Base-by-base conservation (phyloP, 2,888 invertebrate species). In the Leptinotarsa tumamoca region DNA sequence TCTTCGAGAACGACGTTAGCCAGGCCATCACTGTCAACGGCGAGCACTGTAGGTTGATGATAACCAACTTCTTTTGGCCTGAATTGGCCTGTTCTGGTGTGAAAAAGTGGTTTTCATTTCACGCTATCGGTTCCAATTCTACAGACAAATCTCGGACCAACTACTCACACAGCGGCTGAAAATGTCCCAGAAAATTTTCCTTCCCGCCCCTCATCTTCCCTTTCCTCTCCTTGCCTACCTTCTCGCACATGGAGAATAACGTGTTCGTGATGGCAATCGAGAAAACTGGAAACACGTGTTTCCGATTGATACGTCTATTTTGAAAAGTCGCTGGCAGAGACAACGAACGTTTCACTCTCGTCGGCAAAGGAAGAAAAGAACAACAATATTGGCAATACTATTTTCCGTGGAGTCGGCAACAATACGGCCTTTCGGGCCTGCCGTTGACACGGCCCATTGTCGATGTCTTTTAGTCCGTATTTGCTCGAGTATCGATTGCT, bases 401-500 rank as follows among this genome's bases (percentile, higher is more conserved):
- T 80, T 79, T 78, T 78, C 78, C 78, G 77, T 73, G 52, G 72
- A 75, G 56, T 58, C 67, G 61, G 73, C 71, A 73, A 74, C 67
- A 71, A 54, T 83, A 84, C 84, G 81, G 81, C 81, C 82, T 82
- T 82, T 82, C 52, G 81, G 84, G 81, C 84, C 86, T 86, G 86
- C 82, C 82, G 84, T 83, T 86, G 86, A 86, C 86, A 85, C 84
- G 82, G 83, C 80, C 82, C 83, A 84, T 85, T 84, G 85, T 85
- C 27, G 80, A 21, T 3, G 21, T 17, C 70, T 58, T 49, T 56
- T 54, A 43, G 56, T 14, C 14, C 56, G 56, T 63, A 54, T 56
- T 69, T 54, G 67, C 56, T 49, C 27, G 58, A 54, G 58, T 70
- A 70, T 70, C 49, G 70, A 70, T 70, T 61, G 58, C 18, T 18